Conservation (phyloP, 2,888 invertebrate genomes). For the Catocala nupta region DNA sequence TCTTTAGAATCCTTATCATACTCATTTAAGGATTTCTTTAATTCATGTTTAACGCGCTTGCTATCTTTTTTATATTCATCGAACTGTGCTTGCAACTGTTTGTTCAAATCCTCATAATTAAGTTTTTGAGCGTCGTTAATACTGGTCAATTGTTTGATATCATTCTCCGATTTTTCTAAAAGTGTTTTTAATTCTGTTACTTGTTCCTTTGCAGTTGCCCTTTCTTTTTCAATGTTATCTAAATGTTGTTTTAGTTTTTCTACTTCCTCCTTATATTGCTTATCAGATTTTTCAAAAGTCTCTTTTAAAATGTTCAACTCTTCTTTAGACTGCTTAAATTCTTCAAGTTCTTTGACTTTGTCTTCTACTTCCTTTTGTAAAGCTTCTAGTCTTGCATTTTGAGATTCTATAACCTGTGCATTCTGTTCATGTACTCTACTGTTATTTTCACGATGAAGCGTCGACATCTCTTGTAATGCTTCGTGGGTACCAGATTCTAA, state of each 20-base stretch:
- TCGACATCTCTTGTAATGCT: slow-evolving; percentile 63
- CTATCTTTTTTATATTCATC: slow-evolving; percentile 80
- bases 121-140: slow-evolving; percentile 83
- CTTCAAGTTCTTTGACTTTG: slow-evolving; percentile 71
- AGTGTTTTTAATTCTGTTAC: slow-evolving; percentile 75
- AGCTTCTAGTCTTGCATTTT: slow-evolving; percentile 68
- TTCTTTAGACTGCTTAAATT: slow-evolving; percentile 71
- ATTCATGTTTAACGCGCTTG: slow-evolving; percentile 83
- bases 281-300: slow-evolving; percentile 6
- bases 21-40: slow-evolving; percentile 87
- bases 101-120: slow-evolving; percentile 83
- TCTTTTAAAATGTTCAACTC: slow-evolving; percentile 59
- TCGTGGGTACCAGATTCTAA: slow-evolving; percentile 68
- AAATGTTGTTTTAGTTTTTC: slow-evolving; percentile 75
- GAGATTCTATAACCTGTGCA: slow-evolving; percentile 73
- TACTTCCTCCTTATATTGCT: slow-evolving; percentile 74
- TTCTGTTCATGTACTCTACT: slow-evolving; percentile 69
- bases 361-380: slow-evolving; percentile 69
- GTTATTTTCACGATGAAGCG: slow-evolving; percentile 72
- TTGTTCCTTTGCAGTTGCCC: slow-evolving; percentile 70
- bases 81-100: slow-evolving; percentile 75
- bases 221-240: slow-evolving; percentile 70
- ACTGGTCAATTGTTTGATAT: slow-evolving; percentile 78
- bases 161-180: slow-evolving; percentile 77
- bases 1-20: slow-evolving; percentile 76